phyloP scores from a whole-genome alignment of 1,140 invertebrate genomes.

The Tenebrio molitor region DNA sequence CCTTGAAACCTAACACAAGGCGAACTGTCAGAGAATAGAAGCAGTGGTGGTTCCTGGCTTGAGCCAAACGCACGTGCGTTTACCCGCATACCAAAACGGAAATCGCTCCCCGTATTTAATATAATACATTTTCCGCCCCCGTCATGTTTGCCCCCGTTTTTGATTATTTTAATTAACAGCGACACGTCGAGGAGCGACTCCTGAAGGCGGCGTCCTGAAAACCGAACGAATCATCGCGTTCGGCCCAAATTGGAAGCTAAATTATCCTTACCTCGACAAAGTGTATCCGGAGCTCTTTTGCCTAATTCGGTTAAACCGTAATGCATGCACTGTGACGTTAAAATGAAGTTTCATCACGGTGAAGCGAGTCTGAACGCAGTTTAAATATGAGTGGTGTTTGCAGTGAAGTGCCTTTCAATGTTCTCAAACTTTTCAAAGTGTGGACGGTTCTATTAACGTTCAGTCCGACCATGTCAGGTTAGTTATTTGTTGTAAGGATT shows the following conservation, averaged over 20 bases:
- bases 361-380: conserved; percentile 21
- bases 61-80: conserved; percentile 38
- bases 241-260: not conserved
- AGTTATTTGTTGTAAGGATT: not conserved
- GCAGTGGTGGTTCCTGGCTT: conserved; percentile 35
- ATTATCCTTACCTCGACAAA: not conserved
- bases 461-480: conserved; percentile 22
- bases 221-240: not conserved
- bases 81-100: conserved; percentile 37
- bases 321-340: not conserved
- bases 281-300: not conserved
- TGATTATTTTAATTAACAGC: not conserved
- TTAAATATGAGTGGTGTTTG: conserved; percentile 44
- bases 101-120: not conserved
- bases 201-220: too few relatives aligned
- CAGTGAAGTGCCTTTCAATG: conserved; percentile 41
- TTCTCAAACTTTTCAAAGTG: conserved; percentile 40
- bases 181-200: not conserved
- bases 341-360: conserved; percentile 27
- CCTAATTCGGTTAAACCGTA: not conserved
- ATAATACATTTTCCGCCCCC: not conserved
- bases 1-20: conserved; percentile 30
- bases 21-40: conserved; percentile 29
- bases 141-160: not conserved
- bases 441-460: conserved; percentile 23